Base-by-base conservation (phyloP, 2,113 vertebrate species). In the Tauraco erythrolophus region DNA sequence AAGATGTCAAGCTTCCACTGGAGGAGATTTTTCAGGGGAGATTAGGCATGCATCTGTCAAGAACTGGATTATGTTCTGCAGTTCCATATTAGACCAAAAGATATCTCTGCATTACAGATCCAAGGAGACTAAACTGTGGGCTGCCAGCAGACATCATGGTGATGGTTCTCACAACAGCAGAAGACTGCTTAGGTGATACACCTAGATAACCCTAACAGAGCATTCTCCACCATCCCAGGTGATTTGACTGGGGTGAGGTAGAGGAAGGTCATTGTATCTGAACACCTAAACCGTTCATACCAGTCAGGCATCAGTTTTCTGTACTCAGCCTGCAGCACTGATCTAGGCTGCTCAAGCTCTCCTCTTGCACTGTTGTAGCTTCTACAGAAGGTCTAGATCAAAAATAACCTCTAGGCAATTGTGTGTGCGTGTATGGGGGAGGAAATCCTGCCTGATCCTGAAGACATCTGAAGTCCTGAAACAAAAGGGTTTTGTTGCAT, bases 251-350 rank as follows among this genome's bases (percentile, higher is more conserved):
- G 56, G 11, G 3, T 61, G 17, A 19, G 7, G 2, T n/a, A 71
- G 24, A 71, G 19, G 27, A 27, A 61, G 12, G 9, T 87, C 33
- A 4, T 28, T 68, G 4, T 54, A 19, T 39, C 80, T 12, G 2
- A 35, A 14, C 9, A 19, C 11, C n/a, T 84, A 37, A 28, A 58
- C 35, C 0, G 0, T 48, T 30, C n/a, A 11, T 33, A 31, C 46
- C 28, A 33, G 24, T 69, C 80, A 78, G 68, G 11, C 28, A 27
- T 46, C 5, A 7, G 4, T 77, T 86, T 88, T 92, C 58, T 58
- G 0, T 51, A 30, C 7, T 24, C 7, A 56, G 27, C 10, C 30
- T 80, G 17, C 15, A 70, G 50, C 46, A 15, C 41, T 81, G 28
- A 30, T 62, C 11, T 21, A 31, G n/a, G 37, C 54, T 87, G 51